Base-by-base conservation (phyloP, 2,113 vertebrate species). In the Atrichornis clamosus region DNA sequence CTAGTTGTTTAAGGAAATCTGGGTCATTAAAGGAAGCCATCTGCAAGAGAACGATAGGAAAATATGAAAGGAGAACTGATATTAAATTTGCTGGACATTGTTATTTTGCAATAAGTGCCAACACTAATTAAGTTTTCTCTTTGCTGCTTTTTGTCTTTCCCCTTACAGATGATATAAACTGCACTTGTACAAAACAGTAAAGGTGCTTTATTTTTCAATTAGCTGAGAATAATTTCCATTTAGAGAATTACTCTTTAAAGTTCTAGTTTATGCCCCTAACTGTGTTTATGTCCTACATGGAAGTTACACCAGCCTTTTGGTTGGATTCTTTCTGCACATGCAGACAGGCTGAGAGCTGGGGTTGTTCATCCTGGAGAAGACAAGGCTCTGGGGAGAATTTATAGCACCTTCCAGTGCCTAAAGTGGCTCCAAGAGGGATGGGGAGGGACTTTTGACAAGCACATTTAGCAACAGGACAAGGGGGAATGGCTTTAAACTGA, bases 11-110 rank as follows among this genome's bases (percentile, higher is more conserved):
- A 52, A 99, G 98, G 96, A 99, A 99, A 97, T 99, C 99, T 22
- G 99, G 98, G 95, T 99, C 99, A 56, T 98, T 99, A 95, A 99
- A 99, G 73, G 99, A 99, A 42, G 99, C 99, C 47, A 99, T 97
- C 99, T 99, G 96, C 44, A 95, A 95, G 68, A 85, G 56, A 95
- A 68, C 13, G 94, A 93, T 24, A 35, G 49, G 64, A 82, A 92
- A 41, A 67, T n/a, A 50, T 27, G 27, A 74, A 65, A 84, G 81
- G 42, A 65, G 41, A 73, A 62, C 27, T 41, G 41, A 56, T 33
- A 72, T 2, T 62, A 17, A 56, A 30, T 28, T 74, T 65, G 28
- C n/a, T 72, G 9, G 39, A 53, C 6, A 4, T 47, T n/a, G 46
- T 53, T 42, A 39, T 53, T 94, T 78, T 86, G 74, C 26, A 50